phyloP scores from a whole-genome alignment of 2,113 vertebrate genomes.

The Oncorhynchus kisutch region DNA sequence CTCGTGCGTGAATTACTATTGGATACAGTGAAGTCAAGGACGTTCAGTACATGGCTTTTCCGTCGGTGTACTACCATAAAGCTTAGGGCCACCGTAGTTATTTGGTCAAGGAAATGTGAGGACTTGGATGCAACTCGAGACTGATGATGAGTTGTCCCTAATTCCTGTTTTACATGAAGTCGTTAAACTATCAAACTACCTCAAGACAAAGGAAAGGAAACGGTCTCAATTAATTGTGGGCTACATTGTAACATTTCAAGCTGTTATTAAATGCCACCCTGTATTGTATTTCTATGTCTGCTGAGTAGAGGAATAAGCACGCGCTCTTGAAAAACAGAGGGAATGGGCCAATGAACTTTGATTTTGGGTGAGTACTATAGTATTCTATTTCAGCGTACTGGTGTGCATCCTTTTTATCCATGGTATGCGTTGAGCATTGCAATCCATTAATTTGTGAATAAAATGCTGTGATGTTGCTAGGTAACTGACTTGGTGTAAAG shows the following conservation, averaged over 20 bases:
- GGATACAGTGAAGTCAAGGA: slow-evolving; percentile 56
- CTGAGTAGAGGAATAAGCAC: neutral
- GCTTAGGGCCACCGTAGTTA: too few species aligned
- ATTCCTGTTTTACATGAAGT: slow-evolving; percentile 27
- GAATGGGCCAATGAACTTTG: slow-evolving; percentile 44
- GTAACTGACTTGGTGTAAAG: slow-evolving; percentile 51
- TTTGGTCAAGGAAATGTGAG: neutral
- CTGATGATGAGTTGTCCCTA: neutral
- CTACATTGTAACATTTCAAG: slow-evolving; percentile 32
- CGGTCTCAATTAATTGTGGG: slow-evolving; percentile 34
- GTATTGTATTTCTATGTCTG: slow-evolving; percentile 3
- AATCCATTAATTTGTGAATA: slow-evolving; percentile 58
- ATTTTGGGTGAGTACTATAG: slow-evolving; percentile 21
- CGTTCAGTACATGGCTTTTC: slow-evolving; percentile 56
- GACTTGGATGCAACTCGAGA: neutral
- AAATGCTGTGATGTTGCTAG: slow-evolving; percentile 72
- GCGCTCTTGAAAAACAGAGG: neutral
- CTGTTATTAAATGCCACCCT: neutral
- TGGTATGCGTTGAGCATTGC: slow-evolving; percentile 60
- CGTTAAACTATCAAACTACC: slow-evolving; percentile 25
- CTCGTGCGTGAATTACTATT: slow-evolving; percentile 12
- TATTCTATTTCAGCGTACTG: slow-evolving; percentile 1
- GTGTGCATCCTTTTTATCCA: slow-evolving; percentile 13
- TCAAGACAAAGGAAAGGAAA: slow-evolving; percentile 48
- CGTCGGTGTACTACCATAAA: slow-evolving; percentile 12